Base-by-base conservation (phyloP, 1,140 invertebrate genomes). In the Brachionus manjavacas region DNA sequence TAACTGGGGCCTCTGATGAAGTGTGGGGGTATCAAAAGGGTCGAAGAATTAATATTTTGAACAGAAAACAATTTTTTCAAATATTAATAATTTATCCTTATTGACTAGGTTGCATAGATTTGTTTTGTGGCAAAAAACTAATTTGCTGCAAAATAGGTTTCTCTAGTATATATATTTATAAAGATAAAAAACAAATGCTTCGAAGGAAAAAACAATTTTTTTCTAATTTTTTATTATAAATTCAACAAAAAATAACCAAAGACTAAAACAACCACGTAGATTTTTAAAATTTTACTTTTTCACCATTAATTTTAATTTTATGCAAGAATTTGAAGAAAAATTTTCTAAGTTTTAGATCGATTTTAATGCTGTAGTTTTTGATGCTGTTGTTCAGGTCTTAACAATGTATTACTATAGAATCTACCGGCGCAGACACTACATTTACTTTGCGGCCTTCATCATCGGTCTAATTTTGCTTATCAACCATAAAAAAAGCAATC, bases 271-370 rank as follows among this genome's bases (percentile, higher is more conserved):
- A 60, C 52, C 52, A 60, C 52, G 52, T 60, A 60, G 16, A 68
- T 68, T 68, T 68, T 31, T 35, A 7, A 68, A 23, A 31, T 31
- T 68, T 39, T 35, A 68, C 31, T 31, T 31, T 68, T 68, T 68
- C 66, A 68, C 14, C 14, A 31, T 68, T 28, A 68, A 16, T 72
- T 72, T 39, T 72, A 72, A 72, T 72, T 72, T 46, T 72, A 72
- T 72, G 68, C 68, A 72, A 72, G 68, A 72, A 76, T 76, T 76
- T 76, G 28, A 20, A 41, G 11, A 43, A 74, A 16, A 74, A 46
- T 6, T 12, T 46, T 41, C 43, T 2, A 41, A 74, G 12, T 43
- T 74, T 43, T 74, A 60, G 52, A 60, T 60, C 20, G 20, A 25
- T 60, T 60, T 60, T 20, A 60, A 60, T 35, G 31, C 31, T 35